These are phyloP conservation scores for Seira sanloemensis DNA, from an alignment of 2,888 invertebrate genomes.

Conservation along the genomic window DNA sequence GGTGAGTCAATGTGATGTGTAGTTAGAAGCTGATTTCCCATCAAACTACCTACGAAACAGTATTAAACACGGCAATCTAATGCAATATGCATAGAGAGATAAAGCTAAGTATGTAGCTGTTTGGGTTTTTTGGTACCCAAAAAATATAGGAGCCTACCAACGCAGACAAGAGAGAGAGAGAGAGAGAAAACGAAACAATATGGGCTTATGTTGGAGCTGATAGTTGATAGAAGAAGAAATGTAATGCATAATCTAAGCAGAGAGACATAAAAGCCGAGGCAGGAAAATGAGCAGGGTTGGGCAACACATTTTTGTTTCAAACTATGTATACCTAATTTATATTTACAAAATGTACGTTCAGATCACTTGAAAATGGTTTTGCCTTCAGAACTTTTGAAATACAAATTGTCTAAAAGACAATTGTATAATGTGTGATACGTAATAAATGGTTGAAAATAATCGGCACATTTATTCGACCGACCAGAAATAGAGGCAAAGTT, in stretches of 20 bases:
- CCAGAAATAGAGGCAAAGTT: too few relatives aligned
- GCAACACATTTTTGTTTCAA: too few relatives aligned
- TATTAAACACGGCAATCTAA: conserved; percentile 48
- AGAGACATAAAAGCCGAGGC: neutral
- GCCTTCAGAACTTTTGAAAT: too few relatives aligned
- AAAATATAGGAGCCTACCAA: neutral
- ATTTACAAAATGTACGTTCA: too few relatives aligned
- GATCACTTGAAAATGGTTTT: too few relatives aligned
- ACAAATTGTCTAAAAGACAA: too few relatives aligned
- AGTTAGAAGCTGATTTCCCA: conserved; percentile 15
- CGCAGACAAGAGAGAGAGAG: neutral
- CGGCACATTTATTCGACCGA: too few relatives aligned
- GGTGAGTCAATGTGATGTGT: conserved; percentile 6
- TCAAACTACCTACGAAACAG: conserved; percentile 41
- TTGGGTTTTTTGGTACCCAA: conserved; percentile 5
- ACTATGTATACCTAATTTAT: too few relatives aligned
- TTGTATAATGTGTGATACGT: too few relatives aligned
- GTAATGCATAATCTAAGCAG: neutral
- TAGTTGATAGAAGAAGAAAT: neutral
- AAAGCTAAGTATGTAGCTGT: too few relatives aligned
- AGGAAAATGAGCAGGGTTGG: too few relatives aligned
- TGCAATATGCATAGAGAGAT: conserved; percentile 53
- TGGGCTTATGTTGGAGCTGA: neutral
- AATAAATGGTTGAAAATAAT: too few relatives aligned
- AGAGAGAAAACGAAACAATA: conserved; percentile 11